These are phyloP conservation scores for Drosophila mayaguana DNA, from an alignment of 2,888 invertebrate genomes.

Conservation along the genomic window DNA sequence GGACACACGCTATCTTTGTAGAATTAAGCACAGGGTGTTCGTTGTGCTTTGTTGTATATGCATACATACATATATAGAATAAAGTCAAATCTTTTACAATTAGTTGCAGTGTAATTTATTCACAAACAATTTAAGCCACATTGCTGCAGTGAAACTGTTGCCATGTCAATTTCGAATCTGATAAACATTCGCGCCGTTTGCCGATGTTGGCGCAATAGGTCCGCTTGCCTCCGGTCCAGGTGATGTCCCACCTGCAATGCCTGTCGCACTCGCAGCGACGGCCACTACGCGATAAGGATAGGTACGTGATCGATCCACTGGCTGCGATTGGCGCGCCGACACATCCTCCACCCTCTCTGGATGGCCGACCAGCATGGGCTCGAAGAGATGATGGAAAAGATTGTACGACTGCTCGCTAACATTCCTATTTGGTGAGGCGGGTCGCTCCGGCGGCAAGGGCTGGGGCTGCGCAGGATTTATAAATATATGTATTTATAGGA, in stretches of 20 bases:
- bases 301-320: conserved; percentile 1
- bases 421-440: not conserved
- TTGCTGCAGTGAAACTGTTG: not conserved
- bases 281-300: conserved; percentile 28
- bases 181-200: conserved; percentile 2
- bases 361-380: conserved; percentile 3
- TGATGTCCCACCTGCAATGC: not conserved
- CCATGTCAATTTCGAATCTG: conserved; percentile 11
- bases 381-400: conserved; percentile 51
- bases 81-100: not conserved
- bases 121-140: conserved; percentile 46
- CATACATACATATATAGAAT: not conserved
- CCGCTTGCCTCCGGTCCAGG: not conserved
- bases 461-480: conserved; percentile 28
- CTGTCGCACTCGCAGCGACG: conserved; percentile 1
- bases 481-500: too few relatives aligned
- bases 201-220: not conserved
- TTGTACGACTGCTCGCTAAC: conserved; percentile 5
- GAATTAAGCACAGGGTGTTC: conserved; percentile 23
- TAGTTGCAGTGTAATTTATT: not conserved
- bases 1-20: conserved; percentile 6
- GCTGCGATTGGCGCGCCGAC: not conserved
- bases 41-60: not conserved
- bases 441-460: not conserved
- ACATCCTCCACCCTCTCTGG: not conserved